These are phyloP conservation scores for Gerris buenoi DNA, from an alignment of 1,140 invertebrate species.

Conservation along the genomic window DNA sequence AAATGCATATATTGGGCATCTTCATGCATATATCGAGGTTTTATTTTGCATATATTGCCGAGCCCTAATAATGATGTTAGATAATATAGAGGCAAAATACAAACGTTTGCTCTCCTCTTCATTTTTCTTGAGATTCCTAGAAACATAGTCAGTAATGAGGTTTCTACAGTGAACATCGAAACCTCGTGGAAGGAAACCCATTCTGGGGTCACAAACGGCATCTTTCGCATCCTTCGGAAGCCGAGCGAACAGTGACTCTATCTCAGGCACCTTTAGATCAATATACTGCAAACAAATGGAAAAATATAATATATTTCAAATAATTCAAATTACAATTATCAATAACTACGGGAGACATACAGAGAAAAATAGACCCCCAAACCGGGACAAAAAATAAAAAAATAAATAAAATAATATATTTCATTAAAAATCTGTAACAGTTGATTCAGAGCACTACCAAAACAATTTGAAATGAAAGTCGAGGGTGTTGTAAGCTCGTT, in stretches of 20 bases:
- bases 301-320: neutral
- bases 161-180: slow-evolving; percentile 50
- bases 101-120: slow-evolving; percentile 3
- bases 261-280: slow-evolving; percentile 68
- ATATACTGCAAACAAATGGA: slow-evolving; percentile 45
- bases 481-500: too few species aligned
- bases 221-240: slow-evolving; percentile 45
- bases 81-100: too few species aligned
- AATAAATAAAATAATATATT: neutral
- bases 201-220: slow-evolving; percentile 47
- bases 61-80: too few species aligned
- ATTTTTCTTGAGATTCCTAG: slow-evolving; percentile 31
- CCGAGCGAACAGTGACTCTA: slow-evolving; percentile 57
- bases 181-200: slow-evolving; percentile 56
- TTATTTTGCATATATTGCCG: too few species aligned
- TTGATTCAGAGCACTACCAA: too few species aligned
- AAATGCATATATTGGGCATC: too few species aligned
- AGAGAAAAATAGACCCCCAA: too few species aligned
- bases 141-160: slow-evolving; percentile 46
- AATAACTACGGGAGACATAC: too few species aligned
- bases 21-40: too few species aligned
- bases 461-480: too few species aligned
- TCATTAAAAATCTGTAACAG: too few species aligned
- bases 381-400: neutral
- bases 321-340: too few species aligned